These are phyloP conservation scores for Oreochromis niloticus DNA, from an alignment of 2,113 vertebrate genomes.

Conservation along the genomic window DNA sequence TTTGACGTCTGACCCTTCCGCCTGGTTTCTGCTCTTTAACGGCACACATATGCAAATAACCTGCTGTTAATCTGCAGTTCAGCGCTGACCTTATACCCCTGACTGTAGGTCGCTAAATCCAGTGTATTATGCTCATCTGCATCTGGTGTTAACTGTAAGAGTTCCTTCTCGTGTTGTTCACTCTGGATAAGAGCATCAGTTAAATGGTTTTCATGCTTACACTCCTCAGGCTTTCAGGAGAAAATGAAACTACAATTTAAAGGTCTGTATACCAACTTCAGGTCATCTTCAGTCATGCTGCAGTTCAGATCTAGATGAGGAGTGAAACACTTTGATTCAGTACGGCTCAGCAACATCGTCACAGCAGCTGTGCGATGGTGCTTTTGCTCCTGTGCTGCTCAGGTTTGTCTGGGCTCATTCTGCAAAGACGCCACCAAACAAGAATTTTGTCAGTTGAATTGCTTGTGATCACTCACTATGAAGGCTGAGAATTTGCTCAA, in stretches of 20 bases:
- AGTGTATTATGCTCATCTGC: background rate
- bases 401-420: background rate
- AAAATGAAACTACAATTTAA: background rate
- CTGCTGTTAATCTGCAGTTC: constrained; percentile 42
- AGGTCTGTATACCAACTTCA: background rate
- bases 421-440: background rate
- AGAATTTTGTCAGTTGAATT: background rate
- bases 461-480: background rate
- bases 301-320: background rate
- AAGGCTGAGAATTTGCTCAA: background rate
- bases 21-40: constrained; percentile 12
- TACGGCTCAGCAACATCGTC: background rate
- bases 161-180: background rate
- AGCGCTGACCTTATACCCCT: background rate
- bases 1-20: constrained; percentile 19
- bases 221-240: background rate
- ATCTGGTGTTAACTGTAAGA: background rate
- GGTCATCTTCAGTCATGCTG: background rate
- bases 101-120: background rate
- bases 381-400: background rate
- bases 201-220: background rate
- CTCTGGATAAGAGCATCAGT: background rate
- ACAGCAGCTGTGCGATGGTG: background rate
- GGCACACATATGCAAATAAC: constrained; percentile 17
- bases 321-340: background rate